phyloP scores from a whole-genome alignment of 2,113 vertebrate genomes.

The Alligator mississippiensis region DNA sequence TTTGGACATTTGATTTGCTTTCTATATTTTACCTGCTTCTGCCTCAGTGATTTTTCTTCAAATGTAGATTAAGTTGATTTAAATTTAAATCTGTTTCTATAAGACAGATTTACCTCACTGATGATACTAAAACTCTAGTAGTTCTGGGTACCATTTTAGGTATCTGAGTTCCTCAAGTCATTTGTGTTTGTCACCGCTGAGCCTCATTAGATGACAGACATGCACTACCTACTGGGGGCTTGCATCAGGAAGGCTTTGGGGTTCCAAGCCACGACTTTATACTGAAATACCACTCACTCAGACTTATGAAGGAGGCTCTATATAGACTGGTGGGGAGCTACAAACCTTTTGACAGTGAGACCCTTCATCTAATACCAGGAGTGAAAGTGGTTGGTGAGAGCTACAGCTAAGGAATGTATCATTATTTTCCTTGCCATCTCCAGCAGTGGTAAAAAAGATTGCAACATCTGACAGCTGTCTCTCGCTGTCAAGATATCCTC shows the following conservation, averaged over 20 bases:
- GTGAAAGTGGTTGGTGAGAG: neutral
- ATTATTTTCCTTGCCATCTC: neutral
- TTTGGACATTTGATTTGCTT: neutral
- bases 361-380: neutral
- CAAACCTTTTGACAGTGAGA: neutral
- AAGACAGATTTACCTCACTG: neutral
- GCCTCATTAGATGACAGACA: neutral
- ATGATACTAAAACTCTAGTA: neutral
- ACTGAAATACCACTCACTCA: neutral
- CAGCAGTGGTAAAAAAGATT: neutral
- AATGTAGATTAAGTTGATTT: neutral
- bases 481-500: neutral
- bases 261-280: slow-evolving; percentile 1
- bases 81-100: neutral
- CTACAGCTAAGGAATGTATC: neutral
- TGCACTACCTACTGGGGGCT: neutral
- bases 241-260: neutral
- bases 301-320: neutral
- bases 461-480: neutral
- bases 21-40: neutral
- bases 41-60: neutral
- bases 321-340: neutral
- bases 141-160: neutral
- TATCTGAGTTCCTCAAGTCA: neutral
- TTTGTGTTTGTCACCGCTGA: neutral